Evolutionary conservation across 2,888 invertebrate species (phyloP).

Genomic region (Phanerotoma sp.): DNA sequence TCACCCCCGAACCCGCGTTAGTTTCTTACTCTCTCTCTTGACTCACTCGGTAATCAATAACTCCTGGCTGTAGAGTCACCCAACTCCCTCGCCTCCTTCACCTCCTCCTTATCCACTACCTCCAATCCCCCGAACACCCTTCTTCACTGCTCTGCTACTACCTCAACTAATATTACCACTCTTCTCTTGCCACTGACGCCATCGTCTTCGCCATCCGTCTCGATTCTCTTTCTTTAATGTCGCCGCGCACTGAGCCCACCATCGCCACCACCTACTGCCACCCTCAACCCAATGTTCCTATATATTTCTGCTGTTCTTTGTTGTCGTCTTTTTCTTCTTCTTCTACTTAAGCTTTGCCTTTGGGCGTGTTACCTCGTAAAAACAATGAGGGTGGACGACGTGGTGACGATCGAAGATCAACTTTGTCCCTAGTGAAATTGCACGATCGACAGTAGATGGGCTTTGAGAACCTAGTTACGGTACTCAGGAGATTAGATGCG

Average conservation of each 20-base stretch:
- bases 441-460: constrained; percentile 22
- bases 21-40: neutral
- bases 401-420: constrained; percentile 23
- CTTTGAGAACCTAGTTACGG: constrained; percentile 22
- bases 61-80: constrained; percentile 46
- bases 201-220: constrained; percentile 20
- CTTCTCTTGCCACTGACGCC: constrained; percentile 18
- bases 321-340: constrained; percentile 4
- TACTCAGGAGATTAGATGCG: constrained; percentile 18
- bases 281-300: neutral
- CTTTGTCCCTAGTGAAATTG: constrained; percentile 25
- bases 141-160: neutral
- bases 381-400: constrained; percentile 22
- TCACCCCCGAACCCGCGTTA: neutral
- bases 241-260: constrained; percentile 23
- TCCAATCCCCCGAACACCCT: neutral
- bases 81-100: neutral
- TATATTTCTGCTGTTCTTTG: too few relatives aligned
- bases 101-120: constrained; percentile 8
- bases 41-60: constrained; percentile 52
- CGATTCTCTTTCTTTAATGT: constrained; percentile 7
- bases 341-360: neutral
- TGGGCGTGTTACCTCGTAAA: constrained; percentile 25
- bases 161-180: neutral
- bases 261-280: neutral